Percentiles rank a stretch among this genome's conserved stretches.
Conservation (phyloP, 2,888 invertebrate species). For the Pteria penguin region DNA sequence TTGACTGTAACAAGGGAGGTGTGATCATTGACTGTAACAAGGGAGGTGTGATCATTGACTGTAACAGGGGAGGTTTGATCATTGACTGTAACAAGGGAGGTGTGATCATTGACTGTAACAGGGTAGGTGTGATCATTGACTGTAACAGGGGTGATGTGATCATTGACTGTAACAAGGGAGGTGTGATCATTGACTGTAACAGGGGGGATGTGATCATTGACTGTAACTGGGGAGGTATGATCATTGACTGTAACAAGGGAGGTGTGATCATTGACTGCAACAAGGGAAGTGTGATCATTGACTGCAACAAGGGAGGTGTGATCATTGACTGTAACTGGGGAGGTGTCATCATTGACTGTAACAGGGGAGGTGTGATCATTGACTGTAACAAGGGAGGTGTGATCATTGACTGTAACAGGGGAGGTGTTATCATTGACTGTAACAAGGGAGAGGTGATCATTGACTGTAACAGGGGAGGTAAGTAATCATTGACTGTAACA, state of each 20-base stretch:
- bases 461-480: slow-evolving; percentile 7
- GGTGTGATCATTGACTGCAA: neutral
- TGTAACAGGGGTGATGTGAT: too few species aligned
- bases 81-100: too few species aligned
- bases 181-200: neutral
- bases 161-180: too few species aligned
- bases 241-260: neutral
- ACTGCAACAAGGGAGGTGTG: too few species aligned
- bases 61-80: too few species aligned
- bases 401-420: neutral
- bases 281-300: neutral
- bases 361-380: neutral
- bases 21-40: too few species aligned
- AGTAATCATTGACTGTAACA: neutral
- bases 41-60: too few species aligned
- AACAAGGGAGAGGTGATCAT: neutral
- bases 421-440: neutral
- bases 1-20: too few species aligned
- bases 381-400: neutral
- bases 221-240: neutral
- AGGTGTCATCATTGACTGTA: neutral
- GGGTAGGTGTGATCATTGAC: too few species aligned
- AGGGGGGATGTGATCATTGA: neutral
- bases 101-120: too few species aligned
- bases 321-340: too few species aligned